Conservation (phyloP, 1,140 invertebrate genomes). For the Anastrepha obliqua region DNA sequence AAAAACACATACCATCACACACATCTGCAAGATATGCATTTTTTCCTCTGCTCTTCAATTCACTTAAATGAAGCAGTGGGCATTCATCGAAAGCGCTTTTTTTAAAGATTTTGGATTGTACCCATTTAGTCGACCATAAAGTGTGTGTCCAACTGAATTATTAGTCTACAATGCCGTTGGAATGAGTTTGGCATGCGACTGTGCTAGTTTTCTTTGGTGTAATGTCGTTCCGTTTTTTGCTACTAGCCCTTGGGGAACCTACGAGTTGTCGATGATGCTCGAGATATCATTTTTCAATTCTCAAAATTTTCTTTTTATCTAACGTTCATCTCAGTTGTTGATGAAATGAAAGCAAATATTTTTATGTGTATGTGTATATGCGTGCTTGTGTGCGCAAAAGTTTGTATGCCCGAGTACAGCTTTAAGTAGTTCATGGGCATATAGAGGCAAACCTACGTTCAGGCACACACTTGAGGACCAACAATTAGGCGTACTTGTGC, state of each 20-base stretch:
- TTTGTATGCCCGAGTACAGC: background rate
- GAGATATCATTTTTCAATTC: background rate
- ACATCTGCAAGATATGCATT: background rate
- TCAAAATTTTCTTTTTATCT: constrained; percentile 7
- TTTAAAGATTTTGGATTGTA: background rate
- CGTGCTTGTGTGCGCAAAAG: background rate
- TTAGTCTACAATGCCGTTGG: background rate
- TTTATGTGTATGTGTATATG: background rate
- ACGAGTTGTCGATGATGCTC: background rate
- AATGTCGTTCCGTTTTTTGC: background rate
- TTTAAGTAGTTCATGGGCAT: background rate
- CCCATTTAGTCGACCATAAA: background rate
- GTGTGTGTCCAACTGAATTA: constrained; percentile 23
- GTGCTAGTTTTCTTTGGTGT: background rate
- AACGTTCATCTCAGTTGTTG: background rate
- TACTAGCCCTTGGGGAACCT: background rate
- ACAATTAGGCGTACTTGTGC: background rate
- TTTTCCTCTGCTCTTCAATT: background rate
- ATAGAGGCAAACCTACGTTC: background rate
- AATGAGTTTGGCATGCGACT: background rate
- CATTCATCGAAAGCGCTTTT: background rate
- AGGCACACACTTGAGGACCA: background rate
- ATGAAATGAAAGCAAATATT: constrained; percentile 31
- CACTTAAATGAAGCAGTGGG: too few species aligned
- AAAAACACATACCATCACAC: background rate